Evolutionary conservation across 2,888 invertebrate genomes (phyloP).

Genomic region (Hemaris fuciformis): DNA sequence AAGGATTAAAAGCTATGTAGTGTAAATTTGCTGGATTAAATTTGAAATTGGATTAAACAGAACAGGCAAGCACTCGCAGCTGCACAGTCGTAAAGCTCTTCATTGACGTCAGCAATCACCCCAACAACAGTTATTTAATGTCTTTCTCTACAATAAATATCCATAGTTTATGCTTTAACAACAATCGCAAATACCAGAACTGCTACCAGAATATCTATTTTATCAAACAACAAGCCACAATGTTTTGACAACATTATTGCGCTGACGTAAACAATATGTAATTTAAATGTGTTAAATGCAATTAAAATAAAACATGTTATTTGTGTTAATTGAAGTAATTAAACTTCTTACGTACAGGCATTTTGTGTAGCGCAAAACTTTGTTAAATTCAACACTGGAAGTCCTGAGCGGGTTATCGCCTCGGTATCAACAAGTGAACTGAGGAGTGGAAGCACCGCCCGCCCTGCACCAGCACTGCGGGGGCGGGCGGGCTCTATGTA

Average conservation of each 20-base stretch:
- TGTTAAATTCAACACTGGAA: constrained; percentile 39
- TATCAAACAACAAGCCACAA: not conserved
- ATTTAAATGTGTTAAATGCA: not conserved
- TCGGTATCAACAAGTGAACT: constrained; percentile 63
- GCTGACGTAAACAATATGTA: not conserved
- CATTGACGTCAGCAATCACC: constrained; percentile 24
- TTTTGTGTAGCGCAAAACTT: constrained; percentile 51
- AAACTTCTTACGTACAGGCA: constrained; percentile 64
- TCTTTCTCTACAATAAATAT: not conserved
- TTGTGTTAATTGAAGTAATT: constrained; percentile 5
- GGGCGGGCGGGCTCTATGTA: constrained; percentile 50
- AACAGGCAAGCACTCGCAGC: constrained; percentile 14
- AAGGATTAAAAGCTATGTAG: not conserved
- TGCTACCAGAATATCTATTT: not conserved
- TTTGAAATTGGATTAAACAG: not conserved
- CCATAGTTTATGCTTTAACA: not conserved
- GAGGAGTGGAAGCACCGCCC: constrained; percentile 56
- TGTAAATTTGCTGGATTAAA: not conserved
- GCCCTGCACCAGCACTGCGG: constrained; percentile 59
- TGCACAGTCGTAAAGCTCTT: constrained; percentile 17
- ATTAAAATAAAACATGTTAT: not conserved
- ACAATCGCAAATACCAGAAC: not conserved
- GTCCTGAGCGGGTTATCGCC: constrained; percentile 56
- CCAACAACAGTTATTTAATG: not conserved
- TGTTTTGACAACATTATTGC: not conserved